Conservation (phyloP, 92 coral and sea anemone species). For the Heteractis magnifica region DNA sequence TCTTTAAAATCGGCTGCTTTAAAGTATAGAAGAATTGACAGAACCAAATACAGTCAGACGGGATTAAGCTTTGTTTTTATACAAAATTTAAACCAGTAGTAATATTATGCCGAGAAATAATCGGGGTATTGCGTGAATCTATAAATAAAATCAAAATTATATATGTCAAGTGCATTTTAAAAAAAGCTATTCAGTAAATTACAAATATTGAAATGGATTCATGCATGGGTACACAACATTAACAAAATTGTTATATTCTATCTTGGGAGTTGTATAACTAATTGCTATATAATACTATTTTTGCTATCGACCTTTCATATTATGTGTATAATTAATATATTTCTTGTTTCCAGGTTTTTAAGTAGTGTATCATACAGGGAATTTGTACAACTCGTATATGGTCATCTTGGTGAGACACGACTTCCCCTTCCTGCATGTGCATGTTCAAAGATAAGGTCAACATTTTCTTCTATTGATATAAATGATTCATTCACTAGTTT, state of each 20-base stretch:
- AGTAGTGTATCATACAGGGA: constrained; percentile 39
- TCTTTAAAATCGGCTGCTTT: constrained; percentile 29
- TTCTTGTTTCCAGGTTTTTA: constrained; percentile 14
- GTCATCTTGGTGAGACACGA: constrained; percentile 9
- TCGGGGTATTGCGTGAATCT: neutral
- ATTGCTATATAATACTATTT: too few species aligned
- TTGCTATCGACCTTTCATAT: neutral
- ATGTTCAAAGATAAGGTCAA: neutral
- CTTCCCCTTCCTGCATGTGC: constrained; percentile 31
- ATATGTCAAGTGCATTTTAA: too few species aligned
- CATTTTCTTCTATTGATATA: neutral
- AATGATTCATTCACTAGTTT: neutral
- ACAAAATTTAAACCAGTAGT: neutral
- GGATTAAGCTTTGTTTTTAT: constrained; percentile 15
- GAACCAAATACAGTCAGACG: constrained; percentile 26
- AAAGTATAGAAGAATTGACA: constrained; percentile 34
- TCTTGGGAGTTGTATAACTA: too few species aligned
- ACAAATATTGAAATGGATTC: too few species aligned
- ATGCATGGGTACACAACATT: too few species aligned
- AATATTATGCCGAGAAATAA: neutral
- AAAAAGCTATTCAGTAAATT: too few species aligned
- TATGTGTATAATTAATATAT: neutral
- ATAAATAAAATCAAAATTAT: neutral
- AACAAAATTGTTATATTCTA: too few species aligned
- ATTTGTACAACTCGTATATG: constrained; percentile 24